Evolutionary conservation across 1,140 invertebrate species (phyloP).

Genomic region (Bombus vancouverensis): DNA sequence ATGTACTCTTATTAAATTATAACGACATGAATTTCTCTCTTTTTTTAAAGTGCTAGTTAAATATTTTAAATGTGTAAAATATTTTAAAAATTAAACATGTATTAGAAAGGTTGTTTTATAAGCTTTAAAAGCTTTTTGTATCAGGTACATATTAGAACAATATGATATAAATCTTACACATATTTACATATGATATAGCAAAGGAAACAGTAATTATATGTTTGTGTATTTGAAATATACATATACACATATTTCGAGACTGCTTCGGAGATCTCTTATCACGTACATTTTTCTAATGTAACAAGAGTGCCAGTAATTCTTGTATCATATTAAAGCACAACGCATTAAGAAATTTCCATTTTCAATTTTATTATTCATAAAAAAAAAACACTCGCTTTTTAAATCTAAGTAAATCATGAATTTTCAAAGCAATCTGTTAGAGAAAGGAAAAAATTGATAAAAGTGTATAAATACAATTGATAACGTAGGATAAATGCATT

Average conservation of each 20-base stretch:
- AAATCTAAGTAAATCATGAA: constrained; percentile 57
- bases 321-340: constrained; percentile 48
- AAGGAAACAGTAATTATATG: constrained; percentile 71
- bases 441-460: constrained; percentile 48
- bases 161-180: constrained; percentile 71
- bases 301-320: constrained; percentile 58
- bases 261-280: constrained; percentile 74
- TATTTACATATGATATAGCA: constrained; percentile 72
- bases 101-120: constrained; percentile 44
- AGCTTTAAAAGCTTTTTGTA: constrained; percentile 47
- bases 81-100: constrained; percentile 30
- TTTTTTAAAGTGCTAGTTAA: constrained; percentile 21
- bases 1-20: constrained; percentile 12
- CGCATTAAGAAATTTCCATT: constrained; percentile 48
- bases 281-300: constrained; percentile 57
- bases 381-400: constrained; percentile 17
- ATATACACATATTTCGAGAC: constrained; percentile 62
- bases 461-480: constrained; percentile 70
- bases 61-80: constrained; percentile 29
- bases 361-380: constrained; percentile 43
- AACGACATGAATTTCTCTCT: background rate
- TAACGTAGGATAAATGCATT: constrained; percentile 72
- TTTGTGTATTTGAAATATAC: constrained; percentile 71
- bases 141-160: constrained; percentile 69
- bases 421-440: constrained; percentile 76